Conservation (phyloP, 2,888 invertebrate genomes). For the Pelosia muscerda region DNA sequence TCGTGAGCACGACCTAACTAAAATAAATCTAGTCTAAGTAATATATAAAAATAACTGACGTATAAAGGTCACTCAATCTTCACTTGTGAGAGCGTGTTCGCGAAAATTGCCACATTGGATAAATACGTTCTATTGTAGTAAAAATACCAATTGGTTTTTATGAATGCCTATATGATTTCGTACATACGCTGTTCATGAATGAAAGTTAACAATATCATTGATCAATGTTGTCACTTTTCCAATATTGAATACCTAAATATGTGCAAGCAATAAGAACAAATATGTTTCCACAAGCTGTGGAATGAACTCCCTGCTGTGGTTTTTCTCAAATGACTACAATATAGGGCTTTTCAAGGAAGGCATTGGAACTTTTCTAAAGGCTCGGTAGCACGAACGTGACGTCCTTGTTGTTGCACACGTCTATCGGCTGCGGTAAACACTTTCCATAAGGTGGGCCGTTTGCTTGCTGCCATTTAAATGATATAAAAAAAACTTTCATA, state of each 20-base stretch:
- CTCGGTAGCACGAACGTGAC: too few relatives aligned
- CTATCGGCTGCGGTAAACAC: too few relatives aligned
- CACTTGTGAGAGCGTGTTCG: neutral
- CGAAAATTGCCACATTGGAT: neutral
- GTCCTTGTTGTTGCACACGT: too few relatives aligned
- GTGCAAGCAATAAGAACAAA: too few relatives aligned
- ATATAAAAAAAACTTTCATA: neutral
- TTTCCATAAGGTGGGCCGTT: too few relatives aligned
- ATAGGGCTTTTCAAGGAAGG: too few relatives aligned
- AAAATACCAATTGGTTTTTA: neutral
- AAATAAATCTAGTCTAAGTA: slow-evolving; percentile 9
- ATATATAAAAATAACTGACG: slow-evolving; percentile 1
- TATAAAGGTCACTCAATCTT: slow-evolving; percentile 4
- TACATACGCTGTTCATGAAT: neutral
- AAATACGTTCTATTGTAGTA: neutral
- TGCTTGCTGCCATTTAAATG: too few relatives aligned
- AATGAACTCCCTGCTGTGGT: too few relatives aligned
- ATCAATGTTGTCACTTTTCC: neutral
- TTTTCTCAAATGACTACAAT: too few relatives aligned
- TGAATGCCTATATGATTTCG: neutral
- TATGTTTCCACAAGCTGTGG: too few relatives aligned
- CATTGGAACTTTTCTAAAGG: too few relatives aligned
- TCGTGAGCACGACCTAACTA: slow-evolving; percentile 4
- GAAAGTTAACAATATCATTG: neutral
- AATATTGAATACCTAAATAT: too few relatives aligned